These are phyloP conservation scores for Tinamus guttatus DNA, from an alignment of 2,113 vertebrate genomes.

Conservation along the genomic window DNA sequence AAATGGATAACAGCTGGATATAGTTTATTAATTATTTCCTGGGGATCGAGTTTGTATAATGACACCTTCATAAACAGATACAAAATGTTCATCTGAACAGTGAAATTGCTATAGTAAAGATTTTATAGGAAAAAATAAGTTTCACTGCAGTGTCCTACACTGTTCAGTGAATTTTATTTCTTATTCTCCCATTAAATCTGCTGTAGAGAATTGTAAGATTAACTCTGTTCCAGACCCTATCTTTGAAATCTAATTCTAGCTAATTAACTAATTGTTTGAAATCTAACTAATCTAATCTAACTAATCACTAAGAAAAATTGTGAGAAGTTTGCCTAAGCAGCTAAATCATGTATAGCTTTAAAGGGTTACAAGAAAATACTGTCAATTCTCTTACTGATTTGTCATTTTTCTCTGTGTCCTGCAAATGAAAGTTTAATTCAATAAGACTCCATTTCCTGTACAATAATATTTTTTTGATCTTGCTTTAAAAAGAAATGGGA, in stretches of 20 bases:
- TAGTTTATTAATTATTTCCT: neutral
- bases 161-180: neutral
- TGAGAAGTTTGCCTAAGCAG: neutral
- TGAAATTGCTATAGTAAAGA: neutral
- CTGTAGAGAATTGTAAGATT: neutral
- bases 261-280: neutral
- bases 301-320: neutral
- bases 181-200: neutral
- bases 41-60: neutral
- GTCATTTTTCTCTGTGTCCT: too few relatives aligned
- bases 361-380: neutral
- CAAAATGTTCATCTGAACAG: neutral
- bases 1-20: neutral
- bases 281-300: neutral
- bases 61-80: neutral
- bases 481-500: neutral
- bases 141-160: neutral
- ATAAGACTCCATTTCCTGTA: conserved; percentile 40
- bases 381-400: too few relatives aligned
- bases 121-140: neutral
- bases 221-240: neutral
- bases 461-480: conserved; percentile 14
- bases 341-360: neutral
- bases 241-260: neutral
- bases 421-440: conserved; percentile 37